Base-by-base conservation (phyloP, 2,113 vertebrate genomes). In the Oreochromis niloticus region DNA sequence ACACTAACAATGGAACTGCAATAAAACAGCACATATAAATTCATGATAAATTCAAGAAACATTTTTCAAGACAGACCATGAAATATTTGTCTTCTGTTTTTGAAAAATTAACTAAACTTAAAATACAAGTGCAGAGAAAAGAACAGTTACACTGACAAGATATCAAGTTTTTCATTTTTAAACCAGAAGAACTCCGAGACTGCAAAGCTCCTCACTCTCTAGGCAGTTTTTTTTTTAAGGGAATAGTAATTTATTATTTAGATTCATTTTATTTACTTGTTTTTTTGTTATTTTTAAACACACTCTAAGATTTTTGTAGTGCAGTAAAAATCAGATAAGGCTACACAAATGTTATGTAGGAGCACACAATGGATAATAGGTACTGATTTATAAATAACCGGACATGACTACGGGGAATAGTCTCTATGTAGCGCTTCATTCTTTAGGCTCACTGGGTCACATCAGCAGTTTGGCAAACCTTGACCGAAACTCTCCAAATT, bases 11-110 rank as follows among this genome's bases (percentile, higher is more conserved):
- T 4, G 7, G 16, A 16, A 46, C 13, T 16, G 68, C 22, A 43
- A 73, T 27, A 46, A 16, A 73, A 24, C 32, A 68, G 36, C 34
- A 22, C 0, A 24, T 43, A 1, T 13, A 73, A 73, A 0, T 22
- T 12, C n/a, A 66, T 39, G 61, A 66, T 66, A 7, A 7, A 39
- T 66, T 39, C 10, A n/a, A 66, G 1, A 66, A 36, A 66, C n/a
- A 5, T 13, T 8, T 66, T 66, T 66, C 34, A 66, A 39, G 34
- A 13, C 6, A 13, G 34, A 66, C 6, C 34, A 39, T 66, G 0
- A 39, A 73, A 0, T 10, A 27, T 16, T 10, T 46, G 19, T 71
- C n/a, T 19, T 3, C n/a, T 0, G 10, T 22, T 41, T 41, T 68
- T 24, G n/a, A 41, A 22, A 68, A 24, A 73, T 17, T 6, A 6